Conservation (phyloP, 2,888 invertebrate species). For the Eupeodes latifasciatus region DNA sequence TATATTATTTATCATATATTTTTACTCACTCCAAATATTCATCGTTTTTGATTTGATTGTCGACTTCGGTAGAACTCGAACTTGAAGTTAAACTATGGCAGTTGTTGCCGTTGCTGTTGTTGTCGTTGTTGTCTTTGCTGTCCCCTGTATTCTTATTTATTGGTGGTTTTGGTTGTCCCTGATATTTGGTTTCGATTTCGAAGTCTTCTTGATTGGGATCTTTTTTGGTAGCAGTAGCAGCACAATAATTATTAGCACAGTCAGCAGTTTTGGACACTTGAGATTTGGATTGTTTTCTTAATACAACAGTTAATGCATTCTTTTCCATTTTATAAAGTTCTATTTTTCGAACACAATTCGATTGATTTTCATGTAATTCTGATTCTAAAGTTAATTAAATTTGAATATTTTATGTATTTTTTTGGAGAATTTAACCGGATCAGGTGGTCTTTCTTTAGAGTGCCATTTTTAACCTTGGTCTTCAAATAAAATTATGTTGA, state of each 20-base stretch:
- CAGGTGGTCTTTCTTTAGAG: conserved; percentile 72
- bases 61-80: conserved; percentile 5
- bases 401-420: not conserved
- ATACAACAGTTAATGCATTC: conserved; percentile 50
- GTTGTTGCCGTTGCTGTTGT: not conserved
- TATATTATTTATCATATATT: conserved; percentile 15
- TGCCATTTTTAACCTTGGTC: conserved; percentile 69
- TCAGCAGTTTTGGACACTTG: conserved; percentile 55
- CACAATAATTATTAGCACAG: conserved; percentile 27
- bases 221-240: conserved; percentile 53
- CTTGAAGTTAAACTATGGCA: no score
- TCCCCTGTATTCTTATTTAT: conserved; percentile 4
- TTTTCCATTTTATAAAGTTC: conserved; percentile 50
- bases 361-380: not conserved
- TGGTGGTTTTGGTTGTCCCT: conserved; percentile 11
- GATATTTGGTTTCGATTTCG: conserved; percentile 29
- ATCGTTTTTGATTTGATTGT: conserved; percentile 55
- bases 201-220: conserved; percentile 26
- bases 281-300: conserved; percentile 48
- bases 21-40: conserved; percentile 57
- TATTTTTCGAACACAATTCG: not conserved
- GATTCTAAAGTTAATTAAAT: not conserved
- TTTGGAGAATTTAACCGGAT: conserved; percentile 59
- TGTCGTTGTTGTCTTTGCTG: not conserved
- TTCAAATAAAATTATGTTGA: conserved; percentile 55